Evolutionary conservation across 2,113 vertebrate species (phyloP), one percentile per base, ranked within the genome.

Genomic region (Ochotona curzoniae): DNA sequence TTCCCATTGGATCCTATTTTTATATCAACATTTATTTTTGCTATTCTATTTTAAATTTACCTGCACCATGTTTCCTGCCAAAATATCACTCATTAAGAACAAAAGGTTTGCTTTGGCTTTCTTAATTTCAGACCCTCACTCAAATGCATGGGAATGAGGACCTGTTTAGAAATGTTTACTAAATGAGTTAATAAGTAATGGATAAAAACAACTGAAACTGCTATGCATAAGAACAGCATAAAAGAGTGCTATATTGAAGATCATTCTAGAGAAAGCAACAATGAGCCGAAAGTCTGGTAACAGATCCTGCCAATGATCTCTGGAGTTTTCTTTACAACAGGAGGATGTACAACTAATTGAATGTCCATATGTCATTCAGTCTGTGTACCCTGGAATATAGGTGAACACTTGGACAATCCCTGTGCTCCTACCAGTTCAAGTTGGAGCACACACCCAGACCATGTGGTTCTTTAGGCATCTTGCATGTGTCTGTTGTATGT

Each of bases 111-210:
- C 47, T 87, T 60, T 87, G 73, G 30, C 84, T 28, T 76, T 84
- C n/a, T 70, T 80, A 66, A 32, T 74, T 13, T 8, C 18, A 14
- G 5, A 15, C 21, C 32, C 61, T 66, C 28, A n/a, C 14, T 80
- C 51, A 93, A 44, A 92, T 51, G 78, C 23, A 91, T 67, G 13
- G 15, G 76, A 76, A 12, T 20, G 13, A 15, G 76, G 80, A 12
- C 18, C 85, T 7, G 17, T 79, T 87, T 14, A 51, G 49, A 66
- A 92, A 76, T 81, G 51, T 71, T 89, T 80, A 28, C 60, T 81
- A 51, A 91, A 84, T 73, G 26, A 2, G 80, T 81, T 90, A 23
- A 61, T 54, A 60, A 82, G 61, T n/a, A 90, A 84, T 35, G 35
- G 80, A 25, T 21, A 64, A 32, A 26, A 80, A 35, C 47, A 69